Evolutionary conservation across 2,113 vertebrate species (phyloP), one percentile per base, ranked within the genome.

Genomic region (Sturnira hondurensis): DNA sequence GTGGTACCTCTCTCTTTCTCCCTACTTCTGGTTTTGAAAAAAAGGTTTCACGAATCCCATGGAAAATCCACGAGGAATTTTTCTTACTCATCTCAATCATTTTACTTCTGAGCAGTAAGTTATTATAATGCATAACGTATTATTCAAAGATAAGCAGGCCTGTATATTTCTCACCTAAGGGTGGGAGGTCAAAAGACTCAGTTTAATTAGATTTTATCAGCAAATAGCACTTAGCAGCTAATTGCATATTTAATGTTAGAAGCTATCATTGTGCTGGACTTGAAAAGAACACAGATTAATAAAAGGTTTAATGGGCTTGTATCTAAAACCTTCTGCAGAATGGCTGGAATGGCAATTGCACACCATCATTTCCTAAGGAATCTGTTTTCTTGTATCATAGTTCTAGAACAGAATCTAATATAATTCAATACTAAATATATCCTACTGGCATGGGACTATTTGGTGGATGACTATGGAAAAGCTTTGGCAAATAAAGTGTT

Each of bases 191-290:
- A 47, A 80, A 89, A 68, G 41, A 65, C 7, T 73, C n/a, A 67
- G 36, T 89, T 91, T 89, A 93, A 95, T 91, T 89, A 81, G 36
- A 76, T 13, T 76, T 91, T 86, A 91, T 71, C 41, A 86, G 52
- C 20, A 93, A 91, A 76, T n/a, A 85, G n/a, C 31, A 76, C 58
- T 86, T 68, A 45, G 58, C 10, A 61, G 54, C 13, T 61, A 28
- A 58, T 82, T 71, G 4, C 19, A 33, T 96, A 45, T 77, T 76
- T 70, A 85, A 70, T 78, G 26, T 71, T 85, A 92, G 36, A 76
- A 43, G 22, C 14, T 63, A 36, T 38, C 4, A 45, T 43, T 73
- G 14, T 15, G 12, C 36, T 74, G 41, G 22, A 54, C 56, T n/a
- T 86, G 41, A 91, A 58, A 86, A 22, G 61, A 92, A 93, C 31